Conservation (phyloP, 2,797 vertebrate genomes). For the Emydoidea blandingii region DNA sequence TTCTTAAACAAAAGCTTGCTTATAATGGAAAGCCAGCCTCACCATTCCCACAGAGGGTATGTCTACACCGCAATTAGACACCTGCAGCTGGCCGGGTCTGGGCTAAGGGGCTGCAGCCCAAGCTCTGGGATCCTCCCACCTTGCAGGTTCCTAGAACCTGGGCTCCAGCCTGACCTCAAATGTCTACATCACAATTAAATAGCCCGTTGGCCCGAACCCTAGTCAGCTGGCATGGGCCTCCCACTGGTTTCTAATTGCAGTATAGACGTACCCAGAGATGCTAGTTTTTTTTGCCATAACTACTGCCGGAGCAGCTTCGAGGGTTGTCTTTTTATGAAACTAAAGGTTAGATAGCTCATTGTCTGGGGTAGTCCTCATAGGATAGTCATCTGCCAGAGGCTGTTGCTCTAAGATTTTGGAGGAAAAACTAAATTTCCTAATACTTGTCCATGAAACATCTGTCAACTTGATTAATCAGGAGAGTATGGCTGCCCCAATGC, state of each 20-base stretch:
- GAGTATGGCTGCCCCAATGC: background rate
- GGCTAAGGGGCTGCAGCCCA: background rate
- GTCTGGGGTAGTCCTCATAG: background rate
- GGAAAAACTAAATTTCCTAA: background rate
- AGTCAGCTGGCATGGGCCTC: background rate
- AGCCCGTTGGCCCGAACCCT: too few relatives aligned
- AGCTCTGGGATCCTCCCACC: background rate
- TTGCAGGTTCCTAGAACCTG: background rate
- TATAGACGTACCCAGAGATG: background rate
- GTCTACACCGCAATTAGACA: background rate
- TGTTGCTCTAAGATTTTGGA: background rate
- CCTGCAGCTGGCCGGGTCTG: background rate
- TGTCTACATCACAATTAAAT: background rate
- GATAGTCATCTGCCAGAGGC: background rate
- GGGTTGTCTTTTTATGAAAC: background rate
- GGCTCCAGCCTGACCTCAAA: background rate
- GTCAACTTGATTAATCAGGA: background rate
- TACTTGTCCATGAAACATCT: background rate
- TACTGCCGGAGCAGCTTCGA: background rate
- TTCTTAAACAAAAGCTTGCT: background rate
- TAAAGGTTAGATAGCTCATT: background rate
- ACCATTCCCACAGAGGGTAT: background rate
- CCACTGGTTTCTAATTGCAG: background rate
- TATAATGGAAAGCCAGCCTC: background rate
- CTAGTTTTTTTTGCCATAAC: background rate